These are phyloP conservation scores for Lichenostomus cassidix DNA, from an alignment of 2,113 vertebrate species.

Conservation along the genomic window DNA sequence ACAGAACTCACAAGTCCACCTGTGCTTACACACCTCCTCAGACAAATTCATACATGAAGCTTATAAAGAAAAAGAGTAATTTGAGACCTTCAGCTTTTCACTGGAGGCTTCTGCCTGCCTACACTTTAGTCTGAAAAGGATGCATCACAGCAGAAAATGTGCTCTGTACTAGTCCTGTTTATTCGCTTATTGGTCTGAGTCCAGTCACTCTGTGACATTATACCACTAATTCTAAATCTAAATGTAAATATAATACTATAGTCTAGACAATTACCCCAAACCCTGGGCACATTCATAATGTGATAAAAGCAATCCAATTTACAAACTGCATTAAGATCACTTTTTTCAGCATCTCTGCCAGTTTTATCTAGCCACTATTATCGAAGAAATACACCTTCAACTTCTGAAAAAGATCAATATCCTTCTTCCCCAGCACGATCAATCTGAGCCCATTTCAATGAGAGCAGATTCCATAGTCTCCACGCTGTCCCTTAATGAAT, in stretches of 20 bases:
- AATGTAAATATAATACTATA: slow-evolving; percentile 27
- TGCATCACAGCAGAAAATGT: background rate
- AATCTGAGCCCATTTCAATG: background rate
- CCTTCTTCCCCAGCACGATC: background rate
- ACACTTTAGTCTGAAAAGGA: background rate
- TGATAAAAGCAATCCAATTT: slow-evolving; percentile 28
- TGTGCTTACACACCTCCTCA: background rate
- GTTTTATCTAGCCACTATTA: background rate
- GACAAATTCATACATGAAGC: background rate
- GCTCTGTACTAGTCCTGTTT: background rate
- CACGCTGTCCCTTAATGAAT: slow-evolving; percentile 8
- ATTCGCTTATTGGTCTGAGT: background rate
- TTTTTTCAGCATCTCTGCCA: slow-evolving; percentile 25
- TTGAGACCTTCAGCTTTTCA: background rate
- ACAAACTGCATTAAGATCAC: slow-evolving; percentile 38
- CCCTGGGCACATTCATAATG: background rate
- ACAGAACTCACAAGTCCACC: background rate
- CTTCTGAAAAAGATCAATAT: slow-evolving; percentile 28
- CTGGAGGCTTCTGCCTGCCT: background rate
- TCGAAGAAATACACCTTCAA: background rate
- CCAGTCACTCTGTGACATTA: background rate
- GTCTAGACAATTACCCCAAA: background rate
- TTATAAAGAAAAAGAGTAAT: background rate
- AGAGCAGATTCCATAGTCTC: background rate
- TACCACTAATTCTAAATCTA: background rate